A percentile compares a stretch with the other conserved stretches of the same genome.
phyloP scores from a whole-genome alignment of 2,113 vertebrate species.

The human region GRCh38 chr12:18903501-18904000 shows the following conservation, averaged over 20 bases:
- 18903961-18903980: slow-evolving; percentile 27
- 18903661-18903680: slow-evolving; percentile 54
- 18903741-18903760: slow-evolving; percentile 61
- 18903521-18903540: background rate
- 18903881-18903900: background rate
- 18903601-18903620: slow-evolving; percentile 60
- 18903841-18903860: background rate
- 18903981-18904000: slow-evolving; percentile 14
- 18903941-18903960: background rate
- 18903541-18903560: background rate
- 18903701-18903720: slow-evolving; percentile 46
- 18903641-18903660: slow-evolving; percentile 57
- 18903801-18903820: slow-evolving; percentile 44
- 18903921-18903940: background rate
- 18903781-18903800: slow-evolving; percentile 56
- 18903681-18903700: slow-evolving; percentile 33
- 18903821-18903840: background rate
- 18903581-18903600: slow-evolving; percentile 39
- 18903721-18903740: slow-evolving; percentile 49
- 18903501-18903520: background rate
- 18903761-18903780: slow-evolving; percentile 62
- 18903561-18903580: background rate
- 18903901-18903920: background rate
- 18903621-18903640: slow-evolving; percentile 64
- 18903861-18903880: slow-evolving; percentile 5